Evolutionary conservation across 2,888 invertebrate species (phyloP).

Genomic region (Pycnomerus fuliginosus): DNA sequence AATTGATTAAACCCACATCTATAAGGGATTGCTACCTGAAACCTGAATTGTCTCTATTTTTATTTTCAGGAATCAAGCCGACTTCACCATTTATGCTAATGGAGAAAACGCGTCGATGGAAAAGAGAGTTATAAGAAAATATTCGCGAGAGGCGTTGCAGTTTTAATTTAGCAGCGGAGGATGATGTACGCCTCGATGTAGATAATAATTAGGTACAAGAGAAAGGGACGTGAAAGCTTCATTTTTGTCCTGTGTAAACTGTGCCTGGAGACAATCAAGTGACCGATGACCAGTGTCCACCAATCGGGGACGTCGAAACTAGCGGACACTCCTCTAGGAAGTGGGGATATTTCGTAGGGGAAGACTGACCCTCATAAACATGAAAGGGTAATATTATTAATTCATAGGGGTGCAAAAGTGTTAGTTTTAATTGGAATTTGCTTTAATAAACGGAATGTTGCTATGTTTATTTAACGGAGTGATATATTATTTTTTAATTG

Average conservation of each 20-base stretch:
- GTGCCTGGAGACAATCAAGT: conserved; percentile 30
- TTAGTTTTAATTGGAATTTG: conserved; percentile 22
- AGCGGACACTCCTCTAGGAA: conserved; percentile 39
- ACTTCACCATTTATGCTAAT: conserved; percentile 39
- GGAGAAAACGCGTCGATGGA: conserved; percentile 35
- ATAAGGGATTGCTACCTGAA: too few relatives aligned
- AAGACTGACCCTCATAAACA: conserved; percentile 39
- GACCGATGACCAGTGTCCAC: conserved; percentile 45
- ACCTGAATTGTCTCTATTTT: too few relatives aligned
- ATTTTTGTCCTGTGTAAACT: conserved; percentile 32
- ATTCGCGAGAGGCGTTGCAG: conserved; percentile 46
- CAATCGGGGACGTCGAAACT: conserved; percentile 34
- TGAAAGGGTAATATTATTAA: conserved; percentile 27
- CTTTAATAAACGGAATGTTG: conserved; percentile 20
- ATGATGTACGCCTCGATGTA: conserved; percentile 26
- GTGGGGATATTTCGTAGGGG: conserved; percentile 34
- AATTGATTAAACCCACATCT: conserved; percentile 17
- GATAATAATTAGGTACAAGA: conserved; percentile 6
- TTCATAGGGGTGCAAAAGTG: conserved; percentile 23
- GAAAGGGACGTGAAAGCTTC: background rate
- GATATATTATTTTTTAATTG: conserved; percentile 18
- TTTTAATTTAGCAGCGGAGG: conserved; percentile 49
- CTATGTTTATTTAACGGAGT: conserved; percentile 1
- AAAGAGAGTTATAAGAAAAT: conserved; percentile 47
- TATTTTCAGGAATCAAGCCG: too few relatives aligned